Evolutionary conservation across 2,113 vertebrate genomes (phyloP), one percentile per base, ranked within the genome.

Genomic region (Tetrax tetrax): DNA sequence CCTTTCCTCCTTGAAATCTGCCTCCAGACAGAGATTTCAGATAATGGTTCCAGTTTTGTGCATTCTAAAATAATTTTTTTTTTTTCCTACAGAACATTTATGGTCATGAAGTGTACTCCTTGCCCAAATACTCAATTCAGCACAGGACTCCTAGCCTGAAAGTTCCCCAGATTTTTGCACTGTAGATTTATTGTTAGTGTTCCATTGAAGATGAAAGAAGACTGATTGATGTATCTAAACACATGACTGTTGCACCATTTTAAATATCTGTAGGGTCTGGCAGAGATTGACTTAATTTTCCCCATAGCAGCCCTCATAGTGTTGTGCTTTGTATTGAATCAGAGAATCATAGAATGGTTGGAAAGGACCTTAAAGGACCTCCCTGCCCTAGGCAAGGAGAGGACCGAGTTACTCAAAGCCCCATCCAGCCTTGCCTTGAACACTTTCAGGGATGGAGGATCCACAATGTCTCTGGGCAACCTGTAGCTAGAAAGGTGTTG

Each of bases 151-250:
- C 2, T 50, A 59, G 23, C 8, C 8, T 69, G 13, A 69, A 84
- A 53, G 6, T 31, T 84, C 6, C 25, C 28, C 45, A 74, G 45
- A 19, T 23, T 75, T 90, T 81, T 82, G 15, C n/a, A 29, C 24
- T 43, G 29, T 16, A 48, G 65, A 79, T 85, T 88, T 90, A 83
- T 85, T 85, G 37, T 88, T 79, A 92, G 41, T 71, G 54, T 76
- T 91, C 87, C 56, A 71, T 93, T 85, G 86, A 94, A 88, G n/a
- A 86, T 48, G 48, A 90, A 93, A 79, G 51, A 83, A 31, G 35
- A 54, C 25, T 82, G 79, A 70, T 8, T 88, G 33, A 83, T 83
- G 16, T 70, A 75, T 38, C 61, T 79, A 82, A 95, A 83, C 75
- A 83, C 5, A n/a, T 28, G 24, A 63, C 57, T 74, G 50, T 61